Conservation (phyloP, 2,113 vertebrate species). For the Rutilus rutilus region DNA sequence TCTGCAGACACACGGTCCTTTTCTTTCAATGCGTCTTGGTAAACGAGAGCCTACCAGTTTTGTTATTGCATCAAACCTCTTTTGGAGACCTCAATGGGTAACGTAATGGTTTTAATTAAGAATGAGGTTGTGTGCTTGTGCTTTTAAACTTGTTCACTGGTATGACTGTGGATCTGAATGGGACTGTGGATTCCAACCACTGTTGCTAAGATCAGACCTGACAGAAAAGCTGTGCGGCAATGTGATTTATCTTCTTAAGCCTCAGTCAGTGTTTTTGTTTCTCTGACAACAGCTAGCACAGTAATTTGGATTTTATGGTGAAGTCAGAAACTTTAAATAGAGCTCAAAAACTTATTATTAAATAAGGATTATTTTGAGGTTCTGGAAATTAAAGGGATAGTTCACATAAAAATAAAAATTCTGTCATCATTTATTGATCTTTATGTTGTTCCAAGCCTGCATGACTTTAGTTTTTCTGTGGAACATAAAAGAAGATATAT, state of each 20-base stretch:
- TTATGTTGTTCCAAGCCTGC: background rate
- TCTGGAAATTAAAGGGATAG: background rate
- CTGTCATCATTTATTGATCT: background rate
- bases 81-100: background rate
- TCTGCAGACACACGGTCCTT: constrained; percentile 8
- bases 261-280: background rate
- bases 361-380: background rate
- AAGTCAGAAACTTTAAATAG: background rate
- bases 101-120: constrained; percentile 45
- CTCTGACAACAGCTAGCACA: constrained; percentile 21
- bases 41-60: constrained; percentile 30
- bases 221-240: background rate
- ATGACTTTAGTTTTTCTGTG: background rate
- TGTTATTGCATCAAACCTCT: background rate
- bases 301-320: background rate
- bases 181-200: background rate
- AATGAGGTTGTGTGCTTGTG: constrained; percentile 27
- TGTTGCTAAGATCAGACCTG: background rate
- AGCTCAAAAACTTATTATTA: background rate
- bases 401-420: background rate
- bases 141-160: constrained; percentile 30
- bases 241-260: constrained; percentile 5
- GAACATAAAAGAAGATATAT: background rate
- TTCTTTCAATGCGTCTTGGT: background rate
- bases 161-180: constrained; percentile 27